phyloP scores from a whole-genome alignment of 2,888 invertebrate genomes.

The Lypha dubia region DNA sequence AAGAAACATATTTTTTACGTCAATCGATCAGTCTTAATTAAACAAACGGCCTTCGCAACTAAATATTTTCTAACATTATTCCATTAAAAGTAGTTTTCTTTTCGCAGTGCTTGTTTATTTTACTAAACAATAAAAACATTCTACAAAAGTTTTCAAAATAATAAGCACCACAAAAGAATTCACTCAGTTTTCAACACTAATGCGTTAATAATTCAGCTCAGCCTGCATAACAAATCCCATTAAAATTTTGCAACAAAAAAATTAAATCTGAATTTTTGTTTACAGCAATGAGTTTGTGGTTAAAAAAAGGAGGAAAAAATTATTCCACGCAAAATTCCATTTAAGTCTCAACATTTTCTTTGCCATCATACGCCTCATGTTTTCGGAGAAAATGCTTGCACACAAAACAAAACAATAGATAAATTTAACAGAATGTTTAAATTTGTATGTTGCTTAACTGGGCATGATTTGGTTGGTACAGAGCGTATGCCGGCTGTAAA shows the following conservation, averaged over 20 bases:
- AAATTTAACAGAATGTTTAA: neutral
- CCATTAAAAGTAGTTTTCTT: too few species aligned
- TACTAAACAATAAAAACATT: neutral
- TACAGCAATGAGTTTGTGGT: slow-evolving; percentile 35
- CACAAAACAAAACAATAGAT: too few species aligned
- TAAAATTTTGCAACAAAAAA: slow-evolving; percentile 30
- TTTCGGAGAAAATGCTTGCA: slow-evolving; percentile 3
- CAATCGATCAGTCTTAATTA: too few species aligned
- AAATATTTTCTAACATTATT: too few species aligned
- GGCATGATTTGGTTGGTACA: neutral
- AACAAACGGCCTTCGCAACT: too few species aligned
- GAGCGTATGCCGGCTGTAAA: neutral
- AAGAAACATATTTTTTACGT: too few species aligned
- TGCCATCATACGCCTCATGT: neutral
- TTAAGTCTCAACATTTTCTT: neutral
- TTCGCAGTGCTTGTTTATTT: neutral
- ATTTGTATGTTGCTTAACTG: neutral
- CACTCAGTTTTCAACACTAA: slow-evolving; percentile 57
- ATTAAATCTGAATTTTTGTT: slow-evolving; percentile 15
- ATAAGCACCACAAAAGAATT: slow-evolving; percentile 39
- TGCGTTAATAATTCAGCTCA: slow-evolving; percentile 72
- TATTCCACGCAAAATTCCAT: neutral
- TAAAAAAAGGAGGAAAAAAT: slow-evolving; percentile 20
- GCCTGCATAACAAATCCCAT: slow-evolving; percentile 68
- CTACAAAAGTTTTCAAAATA: neutral